Base-by-base conservation (phyloP, 1,140 invertebrate genomes). In the Pygmarrhopalites habei region DNA sequence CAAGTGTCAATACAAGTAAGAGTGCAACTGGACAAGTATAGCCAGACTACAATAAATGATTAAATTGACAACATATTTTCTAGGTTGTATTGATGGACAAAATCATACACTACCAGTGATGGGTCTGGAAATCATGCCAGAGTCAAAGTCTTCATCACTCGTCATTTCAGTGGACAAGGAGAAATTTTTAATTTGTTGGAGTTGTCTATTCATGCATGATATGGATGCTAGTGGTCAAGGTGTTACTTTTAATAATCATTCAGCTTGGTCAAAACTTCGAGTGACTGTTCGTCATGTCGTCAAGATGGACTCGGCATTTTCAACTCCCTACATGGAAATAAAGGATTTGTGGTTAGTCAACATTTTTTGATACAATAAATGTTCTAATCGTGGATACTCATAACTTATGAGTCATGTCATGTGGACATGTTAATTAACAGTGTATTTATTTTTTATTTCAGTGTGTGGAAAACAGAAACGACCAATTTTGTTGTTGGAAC, bases 1-100 rank as follows among this genome's bases (percentile, higher is more conserved):
- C 66, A 28, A 64, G 57, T 58, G 62, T 68, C 2, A 65, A 68
- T 57, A 64, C 66, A 30, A 65, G 66, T 67, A 60, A 41, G 25
- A 21, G 12, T 41, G n/a, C n/a, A n/a, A n/a, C n/a, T n/a, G n/a
- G n/a, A n/a, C n/a, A n/a, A n/a, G n/a, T n/a, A n/a, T n/a, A n/a
- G n/a, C n/a, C n/a, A n/a, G n/a, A n/a, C n/a, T n/a, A n/a, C n/a
- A n/a, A n/a, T n/a, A 35, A 7, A 35, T 35, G 32, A 7, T 7
- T 5, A 35, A 35, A 35, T 35, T 35, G 32, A 15, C 5, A 35
- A 35, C 15, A 35, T 35, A 15, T 35, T 7, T 35, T 5, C 32
- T 25, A 59, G 51, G 61, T 58, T 58, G 62, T 29, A 47, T 58
- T n/a, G 19, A 23, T 47, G 32, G 32, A 15, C 21, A 21, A 2